Conservation (phyloP, 2,797 vertebrate genomes). For the Pantherophis alleghaniensis region DNA sequence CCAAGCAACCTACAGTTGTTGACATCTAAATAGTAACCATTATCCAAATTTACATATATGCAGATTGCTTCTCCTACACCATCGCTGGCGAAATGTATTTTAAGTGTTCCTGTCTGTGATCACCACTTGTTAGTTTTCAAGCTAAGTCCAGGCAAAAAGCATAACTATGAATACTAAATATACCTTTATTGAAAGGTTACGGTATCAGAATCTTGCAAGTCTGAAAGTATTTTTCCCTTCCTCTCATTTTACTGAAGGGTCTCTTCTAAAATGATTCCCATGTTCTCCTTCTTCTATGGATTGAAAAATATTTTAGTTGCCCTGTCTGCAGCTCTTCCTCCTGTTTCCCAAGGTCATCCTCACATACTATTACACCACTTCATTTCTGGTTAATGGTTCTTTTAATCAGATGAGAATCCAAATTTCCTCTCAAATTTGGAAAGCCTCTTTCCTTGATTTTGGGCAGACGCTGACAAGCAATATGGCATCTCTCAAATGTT, state of each 20-base stretch:
- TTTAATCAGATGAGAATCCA: background rate
- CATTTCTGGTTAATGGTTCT: background rate
- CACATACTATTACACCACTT: background rate
- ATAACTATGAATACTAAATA: background rate
- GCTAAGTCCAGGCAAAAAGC: background rate
- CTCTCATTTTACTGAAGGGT: background rate
- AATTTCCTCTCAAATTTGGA: background rate
- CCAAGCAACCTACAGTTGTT: background rate
- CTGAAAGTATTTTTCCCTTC: background rate
- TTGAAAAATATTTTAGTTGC: background rate
- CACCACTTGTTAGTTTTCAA: background rate
- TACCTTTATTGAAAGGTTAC: background rate
- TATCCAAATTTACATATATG: background rate
- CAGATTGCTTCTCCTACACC: background rate
- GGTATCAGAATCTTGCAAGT: background rate
- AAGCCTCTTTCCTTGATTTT: background rate
- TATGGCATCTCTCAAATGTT: background rate
- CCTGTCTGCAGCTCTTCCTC: background rate
- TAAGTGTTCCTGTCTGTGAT: background rate
- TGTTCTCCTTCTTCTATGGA: background rate
- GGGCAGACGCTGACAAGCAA: background rate
- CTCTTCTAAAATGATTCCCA: background rate
- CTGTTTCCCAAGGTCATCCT: background rate
- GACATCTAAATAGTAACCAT: background rate
- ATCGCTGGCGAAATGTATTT: background rate